Evolutionary conservation across 2,888 invertebrate species (phyloP).

Genomic region (Dendrolimus houi): DNA sequence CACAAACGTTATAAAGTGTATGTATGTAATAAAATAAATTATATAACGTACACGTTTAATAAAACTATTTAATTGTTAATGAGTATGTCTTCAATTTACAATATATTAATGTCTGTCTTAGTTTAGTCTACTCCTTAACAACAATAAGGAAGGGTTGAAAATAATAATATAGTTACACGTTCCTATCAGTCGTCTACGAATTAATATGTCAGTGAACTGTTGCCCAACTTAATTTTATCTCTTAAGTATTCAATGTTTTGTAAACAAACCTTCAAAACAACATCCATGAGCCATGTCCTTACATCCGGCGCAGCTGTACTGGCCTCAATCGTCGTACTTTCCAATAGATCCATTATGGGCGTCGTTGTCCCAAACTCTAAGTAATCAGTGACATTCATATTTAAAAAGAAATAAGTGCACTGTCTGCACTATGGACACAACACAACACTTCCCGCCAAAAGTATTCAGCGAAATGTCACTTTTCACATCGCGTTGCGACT

Average conservation of each 20-base stretch:
- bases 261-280: slow-evolving; percentile 50
- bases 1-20: too few species aligned
- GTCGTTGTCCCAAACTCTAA: slow-evolving; percentile 22
- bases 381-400: slow-evolving; percentile 37
- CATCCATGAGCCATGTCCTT: slow-evolving; percentile 47
- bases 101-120: too few species aligned
- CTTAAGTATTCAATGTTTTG: slow-evolving; percentile 6
- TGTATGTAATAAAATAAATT: too few species aligned
- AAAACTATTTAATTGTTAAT: too few species aligned
- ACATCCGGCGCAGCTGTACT: slow-evolving; percentile 36
- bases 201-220: not conserved
- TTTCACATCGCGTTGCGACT: slow-evolving; percentile 20
- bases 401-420: slow-evolving; percentile 16
- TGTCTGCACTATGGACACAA: slow-evolving; percentile 13
- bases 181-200: not conserved
- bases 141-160: too few species aligned
- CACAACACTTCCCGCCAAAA: slow-evolving; percentile 20
- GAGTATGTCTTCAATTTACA: too few species aligned
- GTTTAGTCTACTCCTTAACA: too few species aligned
- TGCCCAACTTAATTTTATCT: not conserved
- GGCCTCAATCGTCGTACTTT: slow-evolving; percentile 14
- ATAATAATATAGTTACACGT: too few species aligned
- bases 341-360: slow-evolving; percentile 15
- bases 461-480: slow-evolving; percentile 28
- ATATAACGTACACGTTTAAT: too few species aligned